Evolutionary conservation across 2,888 invertebrate genomes (phyloP).

Genomic region (Caenorhabditis imperialis): DNA sequence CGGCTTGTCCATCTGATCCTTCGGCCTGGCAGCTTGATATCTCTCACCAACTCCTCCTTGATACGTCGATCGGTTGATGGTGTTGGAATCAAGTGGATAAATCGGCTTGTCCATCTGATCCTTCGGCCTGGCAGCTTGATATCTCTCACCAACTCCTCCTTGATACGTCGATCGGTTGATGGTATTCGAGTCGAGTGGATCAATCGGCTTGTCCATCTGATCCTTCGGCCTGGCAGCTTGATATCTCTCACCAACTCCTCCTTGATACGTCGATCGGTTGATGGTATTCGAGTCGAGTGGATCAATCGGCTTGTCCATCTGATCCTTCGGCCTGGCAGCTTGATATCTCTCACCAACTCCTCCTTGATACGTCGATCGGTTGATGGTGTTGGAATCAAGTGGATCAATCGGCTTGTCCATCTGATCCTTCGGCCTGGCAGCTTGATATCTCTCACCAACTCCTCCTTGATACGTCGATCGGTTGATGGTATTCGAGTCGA

Average conservation of each 20-base stretch:
- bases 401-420: not conserved
- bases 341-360: constrained; percentile 8
- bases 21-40: constrained; percentile 19
- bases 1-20: constrained; percentile 10
- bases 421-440: constrained; percentile 8
- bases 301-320: not conserved
- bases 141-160: constrained; percentile 17
- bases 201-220: constrained; percentile 8
- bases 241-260: constrained; percentile 5
- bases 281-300: not conserved
- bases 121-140: not conserved
- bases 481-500: constrained; percentile 8
- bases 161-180: constrained; percentile 20
- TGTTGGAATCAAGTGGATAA: too few relatives aligned
- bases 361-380: constrained; percentile 7
- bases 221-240: constrained; percentile 5
- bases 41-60: constrained; percentile 9
- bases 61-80: too few relatives aligned
- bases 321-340: constrained; percentile 5
- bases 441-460: constrained; percentile 8
- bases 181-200: not conserved
- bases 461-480: constrained; percentile 13
- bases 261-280: constrained; percentile 8
- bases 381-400: constrained; percentile 1
- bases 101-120: too few relatives aligned